Evolutionary conservation across 2,888 invertebrate genomes (phyloP).

Genomic region (Spicauda simplicius): DNA sequence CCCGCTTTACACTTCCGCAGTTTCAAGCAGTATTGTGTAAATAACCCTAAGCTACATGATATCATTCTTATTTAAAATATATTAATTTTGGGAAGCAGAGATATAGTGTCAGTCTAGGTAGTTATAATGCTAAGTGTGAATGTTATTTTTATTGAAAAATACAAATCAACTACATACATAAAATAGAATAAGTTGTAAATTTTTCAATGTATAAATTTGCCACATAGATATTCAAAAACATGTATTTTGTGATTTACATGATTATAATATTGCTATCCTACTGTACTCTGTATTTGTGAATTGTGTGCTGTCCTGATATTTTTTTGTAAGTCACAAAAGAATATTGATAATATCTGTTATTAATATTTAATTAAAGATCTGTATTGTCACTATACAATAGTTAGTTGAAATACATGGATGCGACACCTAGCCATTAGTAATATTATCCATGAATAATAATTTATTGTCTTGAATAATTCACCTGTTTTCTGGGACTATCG

Average conservation of each 20-base stretch:
- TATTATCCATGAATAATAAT: constrained; percentile 49
- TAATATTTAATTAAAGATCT: constrained; percentile 56
- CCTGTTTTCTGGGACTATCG: constrained; percentile 49
- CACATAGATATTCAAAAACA: constrained; percentile 53
- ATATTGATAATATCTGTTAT: constrained; percentile 37
- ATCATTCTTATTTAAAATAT: constrained; percentile 64
- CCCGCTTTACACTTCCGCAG: constrained; percentile 60
- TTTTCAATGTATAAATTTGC: constrained; percentile 60
- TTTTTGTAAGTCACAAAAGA: constrained; percentile 67
- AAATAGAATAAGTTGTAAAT: constrained; percentile 64
- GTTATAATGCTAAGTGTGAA: constrained; percentile 61
- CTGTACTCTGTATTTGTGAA: constrained; percentile 54
- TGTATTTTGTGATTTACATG: constrained; percentile 53
- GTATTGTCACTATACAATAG: constrained; percentile 59
- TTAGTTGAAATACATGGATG: constrained; percentile 53
- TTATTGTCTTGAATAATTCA: constrained; percentile 47
- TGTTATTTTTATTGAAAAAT: constrained; percentile 62
- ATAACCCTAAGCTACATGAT: constrained; percentile 65
- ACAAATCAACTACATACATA: constrained; percentile 47
- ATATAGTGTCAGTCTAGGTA: constrained; percentile 58
- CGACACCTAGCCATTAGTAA: constrained; percentile 50
- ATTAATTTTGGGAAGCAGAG: constrained; percentile 59
- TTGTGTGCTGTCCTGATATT: constrained; percentile 58
- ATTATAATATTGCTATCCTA: constrained; percentile 51
- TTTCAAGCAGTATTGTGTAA: constrained; percentile 78